A percentile compares a stretch with the other conserved stretches of the same genome.
Conservation (phyloP, 2,888 invertebrate genomes). For the Acanthococcus lagerstroemiae region DNA sequence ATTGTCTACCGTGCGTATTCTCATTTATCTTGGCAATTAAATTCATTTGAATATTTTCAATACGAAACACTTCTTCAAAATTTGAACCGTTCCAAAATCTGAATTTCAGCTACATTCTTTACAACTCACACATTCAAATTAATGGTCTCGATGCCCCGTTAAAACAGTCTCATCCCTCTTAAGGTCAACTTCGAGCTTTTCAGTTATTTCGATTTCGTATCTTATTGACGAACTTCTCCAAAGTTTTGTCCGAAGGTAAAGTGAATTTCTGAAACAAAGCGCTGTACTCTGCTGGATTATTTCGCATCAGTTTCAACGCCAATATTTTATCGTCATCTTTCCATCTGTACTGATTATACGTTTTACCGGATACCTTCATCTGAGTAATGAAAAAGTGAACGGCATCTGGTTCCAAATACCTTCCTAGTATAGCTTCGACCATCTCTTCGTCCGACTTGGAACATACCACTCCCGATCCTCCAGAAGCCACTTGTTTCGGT, state of each 20-base stretch:
- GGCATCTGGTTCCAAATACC: constrained; percentile 22
- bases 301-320: constrained; percentile 5
- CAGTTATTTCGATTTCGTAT: too few relatives aligned
- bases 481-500: not conserved
- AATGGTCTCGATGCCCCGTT: too few relatives aligned
- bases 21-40: too few relatives aligned
- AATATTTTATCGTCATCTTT: constrained; percentile 22
- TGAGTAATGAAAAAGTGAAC: constrained; percentile 23
- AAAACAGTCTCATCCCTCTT: too few relatives aligned
- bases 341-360: constrained; percentile 7
- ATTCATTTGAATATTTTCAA: too few relatives aligned
- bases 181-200: not conserved
- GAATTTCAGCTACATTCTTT: too few relatives aligned
- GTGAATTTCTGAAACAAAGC: not conserved
- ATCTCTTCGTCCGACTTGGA: not conserved
- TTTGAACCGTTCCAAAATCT: too few relatives aligned
- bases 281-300: constrained; percentile 16
- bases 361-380: constrained; percentile 21
- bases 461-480: not conserved
- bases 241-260: constrained; percentile 18
- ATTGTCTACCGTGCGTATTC: too few relatives aligned
- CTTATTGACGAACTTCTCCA: constrained; percentile 19
- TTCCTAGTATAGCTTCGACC: constrained; percentile 1
- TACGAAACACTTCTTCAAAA: too few relatives aligned
- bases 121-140: too few relatives aligned